Evolutionary conservation across 2,797 vertebrate species (phyloP).

Genomic region (Sitta carolinensis): DNA sequence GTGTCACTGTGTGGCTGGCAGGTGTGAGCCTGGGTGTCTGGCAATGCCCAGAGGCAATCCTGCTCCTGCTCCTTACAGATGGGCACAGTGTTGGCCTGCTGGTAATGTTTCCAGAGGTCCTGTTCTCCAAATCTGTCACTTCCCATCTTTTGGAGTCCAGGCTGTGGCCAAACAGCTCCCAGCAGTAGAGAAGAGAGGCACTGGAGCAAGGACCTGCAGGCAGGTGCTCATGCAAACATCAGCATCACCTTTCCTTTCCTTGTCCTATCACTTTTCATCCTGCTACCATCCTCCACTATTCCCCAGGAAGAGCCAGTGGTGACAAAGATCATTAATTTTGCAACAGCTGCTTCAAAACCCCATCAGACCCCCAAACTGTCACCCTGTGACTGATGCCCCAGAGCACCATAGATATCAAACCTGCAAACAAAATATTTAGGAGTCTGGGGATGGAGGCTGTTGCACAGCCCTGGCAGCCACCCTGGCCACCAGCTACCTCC

Average conservation of each 20-base stretch:
- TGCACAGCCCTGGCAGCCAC: background rate
- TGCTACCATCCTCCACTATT: background rate
- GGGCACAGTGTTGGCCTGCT: background rate
- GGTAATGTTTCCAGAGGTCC: background rate
- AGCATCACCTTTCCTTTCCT: background rate
- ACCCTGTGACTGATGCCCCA: background rate
- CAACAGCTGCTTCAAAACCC: background rate
- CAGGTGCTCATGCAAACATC: background rate
- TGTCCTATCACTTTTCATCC: background rate
- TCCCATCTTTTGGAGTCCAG: background rate
- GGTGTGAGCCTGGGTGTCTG: background rate
- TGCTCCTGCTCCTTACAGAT: background rate
- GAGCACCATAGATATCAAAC: background rate
- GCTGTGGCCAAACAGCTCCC: background rate
- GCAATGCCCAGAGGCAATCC: background rate
- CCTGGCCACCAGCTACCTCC: background rate
- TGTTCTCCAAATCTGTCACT: background rate
- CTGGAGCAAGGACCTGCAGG: background rate
- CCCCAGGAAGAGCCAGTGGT: background rate
- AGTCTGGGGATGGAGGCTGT: fast-evolving
- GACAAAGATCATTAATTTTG: background rate
- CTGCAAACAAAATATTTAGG: background rate
- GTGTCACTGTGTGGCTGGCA: background rate
- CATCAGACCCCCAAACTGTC: background rate
- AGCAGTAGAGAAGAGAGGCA: background rate